These are phyloP conservation scores for Lagopus muta DNA, from an alignment of 2,113 vertebrate species.

Conservation along the genomic window DNA sequence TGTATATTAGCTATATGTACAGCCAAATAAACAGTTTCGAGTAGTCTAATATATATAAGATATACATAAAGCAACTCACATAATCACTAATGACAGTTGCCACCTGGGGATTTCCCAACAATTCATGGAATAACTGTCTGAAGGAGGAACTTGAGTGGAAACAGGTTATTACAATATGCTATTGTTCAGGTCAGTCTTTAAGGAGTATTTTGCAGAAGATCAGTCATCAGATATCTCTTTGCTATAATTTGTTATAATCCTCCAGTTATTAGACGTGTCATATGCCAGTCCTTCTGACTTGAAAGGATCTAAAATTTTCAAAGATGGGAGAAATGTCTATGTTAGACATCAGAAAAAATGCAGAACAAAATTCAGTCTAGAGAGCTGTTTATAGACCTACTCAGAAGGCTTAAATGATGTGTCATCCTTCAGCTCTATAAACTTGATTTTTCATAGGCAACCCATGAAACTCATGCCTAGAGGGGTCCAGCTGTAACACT, in stretches of 20 bases:
- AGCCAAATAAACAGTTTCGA: background rate
- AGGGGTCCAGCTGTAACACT: background rate
- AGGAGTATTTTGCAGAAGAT: background rate
- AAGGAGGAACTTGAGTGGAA: background rate
- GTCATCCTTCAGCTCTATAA: background rate
- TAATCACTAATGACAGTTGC: background rate
- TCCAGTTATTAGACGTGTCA: background rate
- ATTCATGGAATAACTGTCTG: background rate
- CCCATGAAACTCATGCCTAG: background rate
- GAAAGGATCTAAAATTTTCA: background rate
- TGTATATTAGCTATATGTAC: background rate
- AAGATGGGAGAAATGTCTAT: background rate
- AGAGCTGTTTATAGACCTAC: background rate
- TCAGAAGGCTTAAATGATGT: background rate
- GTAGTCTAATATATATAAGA: background rate
- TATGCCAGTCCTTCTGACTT: background rate
- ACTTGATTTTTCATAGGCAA: background rate
- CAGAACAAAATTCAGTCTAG: background rate
- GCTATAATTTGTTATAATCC: background rate
- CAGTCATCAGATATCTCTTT: background rate
- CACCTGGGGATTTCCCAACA: background rate
- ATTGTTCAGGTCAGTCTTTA: background rate
- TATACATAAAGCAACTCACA: background rate
- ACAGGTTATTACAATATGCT: background rate
- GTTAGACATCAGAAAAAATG: background rate